Evolutionary conservation across 2,797 vertebrate genomes (phyloP), one percentile per base, ranked within the genome.

Genomic region (Antrozous pallidus): DNA sequence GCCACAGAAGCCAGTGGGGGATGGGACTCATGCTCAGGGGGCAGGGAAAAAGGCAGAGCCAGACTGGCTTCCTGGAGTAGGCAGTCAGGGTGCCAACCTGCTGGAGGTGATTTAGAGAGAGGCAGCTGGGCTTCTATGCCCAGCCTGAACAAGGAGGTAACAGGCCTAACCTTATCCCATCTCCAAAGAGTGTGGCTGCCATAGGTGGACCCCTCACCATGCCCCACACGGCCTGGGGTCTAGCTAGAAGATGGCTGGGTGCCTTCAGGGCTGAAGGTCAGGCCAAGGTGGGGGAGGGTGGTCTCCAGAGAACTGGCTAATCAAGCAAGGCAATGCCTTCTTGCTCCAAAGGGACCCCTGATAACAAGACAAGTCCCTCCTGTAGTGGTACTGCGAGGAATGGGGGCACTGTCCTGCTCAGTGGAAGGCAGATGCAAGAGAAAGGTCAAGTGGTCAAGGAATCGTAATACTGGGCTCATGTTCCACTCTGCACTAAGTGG

Each of bases 61-160:
- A 16, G n/a, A 74, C 65, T 42, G 4, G 8, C 90, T 82, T 91
- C 87, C 90, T 6, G 22, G 80, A 45, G 26, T 51, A 88, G 42
- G 58, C 38, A 9, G 45, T 22, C 67, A 70, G 26, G 88, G 54
- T 24, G 45, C 65, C 47, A 51, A 17, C 70, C 26, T 28, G 10
- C 36, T 36, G 28, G 58, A 77, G 9, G 16, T 88, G 33, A n/a
- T 17, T 28, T 14, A 91, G 31, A 69, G 26, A 61, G 7, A 36
- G 7, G 28, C 16, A 14, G 36, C 33, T 58, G 28, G 31, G 42
- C 22, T 58, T 70, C 71, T 49, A 3, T 31, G 56, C 20, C 78
- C 36, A 26, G 51, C n/a, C 61, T 45, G 33, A 47, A 33, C 1
- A 13, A 56, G 36, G 6, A 11, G 31, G 45, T 5, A 16, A 73